phyloP scores from a whole-genome alignment of 1,140 invertebrate species.

The Caerostris darwini region DNA sequence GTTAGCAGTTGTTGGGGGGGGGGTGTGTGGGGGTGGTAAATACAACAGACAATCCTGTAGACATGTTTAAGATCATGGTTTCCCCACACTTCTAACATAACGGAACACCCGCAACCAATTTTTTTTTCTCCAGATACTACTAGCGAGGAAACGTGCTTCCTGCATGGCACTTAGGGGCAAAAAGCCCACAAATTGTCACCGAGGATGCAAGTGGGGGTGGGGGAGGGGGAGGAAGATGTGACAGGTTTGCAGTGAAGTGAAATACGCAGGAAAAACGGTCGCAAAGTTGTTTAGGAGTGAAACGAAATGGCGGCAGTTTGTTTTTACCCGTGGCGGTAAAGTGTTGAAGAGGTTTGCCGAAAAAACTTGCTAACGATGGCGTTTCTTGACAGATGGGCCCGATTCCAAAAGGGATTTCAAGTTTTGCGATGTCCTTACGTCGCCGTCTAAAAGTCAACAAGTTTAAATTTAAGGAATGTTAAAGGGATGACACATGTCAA shows the following conservation, averaged over 20 bases:
- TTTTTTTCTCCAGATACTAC: too few species aligned
- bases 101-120: background rate
- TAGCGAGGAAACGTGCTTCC: constrained; percentile 41
- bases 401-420: background rate
- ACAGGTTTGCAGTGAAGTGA: background rate
- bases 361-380: constrained; percentile 14
- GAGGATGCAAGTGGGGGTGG: background rate
- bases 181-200: constrained; percentile 5
- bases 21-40: background rate
- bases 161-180: background rate
- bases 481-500: too few species aligned
- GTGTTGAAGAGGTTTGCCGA: background rate
- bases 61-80: constrained; percentile 41
- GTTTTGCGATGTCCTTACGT: too few species aligned
- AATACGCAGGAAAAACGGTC: background rate
- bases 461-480: too few species aligned
- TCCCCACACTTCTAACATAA: background rate
- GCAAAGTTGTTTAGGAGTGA: constrained; percentile 11
- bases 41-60: background rate
- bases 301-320: constrained; percentile 28
- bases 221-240: background rate
- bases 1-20: background rate
- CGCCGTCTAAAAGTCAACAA: too few species aligned
- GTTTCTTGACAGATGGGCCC: constrained; percentile 42
- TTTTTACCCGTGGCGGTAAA: background rate